Percentiles rank a stretch among this genome's conserved stretches.
Evolutionary conservation across 2,113 vertebrate species (phyloP).

Genomic region (Montifringilla adamsi): DNA sequence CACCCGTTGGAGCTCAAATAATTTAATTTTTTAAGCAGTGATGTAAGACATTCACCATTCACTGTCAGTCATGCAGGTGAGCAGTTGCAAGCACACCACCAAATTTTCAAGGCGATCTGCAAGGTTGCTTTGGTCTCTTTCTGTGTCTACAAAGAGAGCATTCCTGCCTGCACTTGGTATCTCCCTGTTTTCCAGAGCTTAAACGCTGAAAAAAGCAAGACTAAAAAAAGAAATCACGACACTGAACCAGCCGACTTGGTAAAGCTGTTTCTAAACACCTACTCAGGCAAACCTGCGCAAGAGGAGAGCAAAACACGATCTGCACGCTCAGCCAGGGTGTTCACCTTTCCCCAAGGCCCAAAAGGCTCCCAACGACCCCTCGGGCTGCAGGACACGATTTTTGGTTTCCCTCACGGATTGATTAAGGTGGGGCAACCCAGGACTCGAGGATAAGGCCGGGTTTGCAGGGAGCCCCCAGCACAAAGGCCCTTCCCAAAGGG

Average conservation of each 20-base stretch:
- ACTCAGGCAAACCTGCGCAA: neutral
- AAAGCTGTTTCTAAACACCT: slow-evolving; percentile 22
- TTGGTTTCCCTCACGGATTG: accelerated
- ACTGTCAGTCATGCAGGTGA: neutral
- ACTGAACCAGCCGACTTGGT: neutral
- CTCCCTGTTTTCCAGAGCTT: neutral
- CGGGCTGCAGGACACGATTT: accelerated
- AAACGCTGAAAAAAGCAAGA: neutral
- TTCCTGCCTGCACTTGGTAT: neutral
- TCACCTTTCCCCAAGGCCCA: neutral
- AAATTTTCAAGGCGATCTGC: neutral
- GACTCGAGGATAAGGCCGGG: neutral
- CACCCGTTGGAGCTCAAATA: neutral
- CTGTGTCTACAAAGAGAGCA: neutral
- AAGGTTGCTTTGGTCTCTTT: neutral
- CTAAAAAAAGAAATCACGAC: slow-evolving; percentile 52
- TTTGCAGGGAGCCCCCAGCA: neutral
- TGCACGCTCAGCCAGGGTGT: neutral
- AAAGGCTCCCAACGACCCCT: neutral
- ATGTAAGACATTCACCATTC: neutral
- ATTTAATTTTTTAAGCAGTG: neutral
- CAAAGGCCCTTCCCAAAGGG: neutral
- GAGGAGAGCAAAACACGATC: neutral
- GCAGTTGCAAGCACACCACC: neutral
- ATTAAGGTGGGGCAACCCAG: accelerated